Conservation (phyloP, 2,113 vertebrate genomes). For the Pachypanchax playfairii region DNA sequence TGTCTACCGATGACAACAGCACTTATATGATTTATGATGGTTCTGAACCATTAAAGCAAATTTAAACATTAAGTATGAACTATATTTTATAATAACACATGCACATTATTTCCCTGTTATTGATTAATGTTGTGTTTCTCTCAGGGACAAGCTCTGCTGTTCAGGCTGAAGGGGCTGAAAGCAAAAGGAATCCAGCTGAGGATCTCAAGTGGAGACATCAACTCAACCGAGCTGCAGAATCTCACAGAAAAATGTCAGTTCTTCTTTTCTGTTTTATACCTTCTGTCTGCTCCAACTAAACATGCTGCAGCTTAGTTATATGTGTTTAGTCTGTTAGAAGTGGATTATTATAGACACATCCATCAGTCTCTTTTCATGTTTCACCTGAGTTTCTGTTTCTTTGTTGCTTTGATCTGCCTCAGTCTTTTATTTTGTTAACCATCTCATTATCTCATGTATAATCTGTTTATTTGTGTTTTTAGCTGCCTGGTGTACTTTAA, state of each 20-base stretch:
- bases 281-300: slow-evolving; percentile 18
- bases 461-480: background rate
- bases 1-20: no score
- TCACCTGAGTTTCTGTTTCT: no score
- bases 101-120: slow-evolving; percentile 7
- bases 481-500: background rate
- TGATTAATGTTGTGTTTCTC: slow-evolving; percentile 25
- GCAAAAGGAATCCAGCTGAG: slow-evolving; percentile 71
- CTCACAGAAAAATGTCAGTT: slow-evolving; percentile 67
- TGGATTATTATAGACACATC: no score
- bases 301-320: slow-evolving; percentile 12
- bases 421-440: background rate
- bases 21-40: background rate
- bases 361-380: no score
- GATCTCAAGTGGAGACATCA: slow-evolving; percentile 70
- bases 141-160: slow-evolving; percentile 75
- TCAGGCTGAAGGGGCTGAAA: slow-evolving; percentile 70
- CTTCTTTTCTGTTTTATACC: slow-evolving; percentile 7
- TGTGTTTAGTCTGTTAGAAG: background rate
- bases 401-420: no score
- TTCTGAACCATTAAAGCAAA: background rate
- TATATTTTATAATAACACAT: background rate
- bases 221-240: slow-evolving; percentile 67
- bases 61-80: background rate
- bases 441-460: background rate